Evolutionary conservation across 2,113 vertebrate genomes (phyloP).

Genomic region (Galemys pyrenaicus): DNA sequence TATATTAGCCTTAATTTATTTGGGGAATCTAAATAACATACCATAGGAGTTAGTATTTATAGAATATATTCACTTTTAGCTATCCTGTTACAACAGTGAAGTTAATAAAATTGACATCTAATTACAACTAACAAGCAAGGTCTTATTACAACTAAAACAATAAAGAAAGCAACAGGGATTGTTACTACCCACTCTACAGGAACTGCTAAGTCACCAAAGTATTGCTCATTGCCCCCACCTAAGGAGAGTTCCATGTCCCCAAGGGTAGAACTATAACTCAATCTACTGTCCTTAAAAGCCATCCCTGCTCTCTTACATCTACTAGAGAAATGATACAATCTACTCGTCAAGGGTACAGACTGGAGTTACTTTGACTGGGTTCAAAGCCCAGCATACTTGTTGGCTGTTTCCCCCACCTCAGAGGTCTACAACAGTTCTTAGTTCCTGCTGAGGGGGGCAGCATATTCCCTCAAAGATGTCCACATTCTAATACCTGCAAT

Average conservation of each 20-base stretch:
- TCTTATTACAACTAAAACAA: conserved; percentile 56
- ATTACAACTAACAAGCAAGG: conserved; percentile 65
- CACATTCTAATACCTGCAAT: neutral
- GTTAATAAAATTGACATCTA: conserved; percentile 74
- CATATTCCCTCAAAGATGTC: neutral
- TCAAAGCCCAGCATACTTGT: too few relatives aligned
- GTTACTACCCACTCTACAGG: neutral
- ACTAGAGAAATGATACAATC: neutral
- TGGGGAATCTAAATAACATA: conserved; percentile 8
- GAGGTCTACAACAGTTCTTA: neutral
- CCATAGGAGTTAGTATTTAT: conserved; percentile 22
- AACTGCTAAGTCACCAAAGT: neutral
- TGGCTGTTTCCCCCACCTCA: neutral
- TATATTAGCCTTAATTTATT: conserved; percentile 61
- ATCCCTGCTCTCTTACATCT: neutral
- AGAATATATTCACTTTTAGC: conserved; percentile 52
- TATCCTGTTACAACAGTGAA: conserved; percentile 48
- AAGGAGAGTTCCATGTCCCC: too few relatives aligned
- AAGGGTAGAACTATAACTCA: neutral
- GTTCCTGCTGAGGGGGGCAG: neutral
- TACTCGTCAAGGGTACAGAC: too few relatives aligned
- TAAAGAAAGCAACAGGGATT: conserved; percentile 12
- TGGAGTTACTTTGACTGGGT: too few relatives aligned
- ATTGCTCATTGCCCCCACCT: neutral
- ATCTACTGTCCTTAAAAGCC: neutral